phyloP scores from a whole-genome alignment of 1,140 invertebrate species.

The Drosophila cardini region DNA sequence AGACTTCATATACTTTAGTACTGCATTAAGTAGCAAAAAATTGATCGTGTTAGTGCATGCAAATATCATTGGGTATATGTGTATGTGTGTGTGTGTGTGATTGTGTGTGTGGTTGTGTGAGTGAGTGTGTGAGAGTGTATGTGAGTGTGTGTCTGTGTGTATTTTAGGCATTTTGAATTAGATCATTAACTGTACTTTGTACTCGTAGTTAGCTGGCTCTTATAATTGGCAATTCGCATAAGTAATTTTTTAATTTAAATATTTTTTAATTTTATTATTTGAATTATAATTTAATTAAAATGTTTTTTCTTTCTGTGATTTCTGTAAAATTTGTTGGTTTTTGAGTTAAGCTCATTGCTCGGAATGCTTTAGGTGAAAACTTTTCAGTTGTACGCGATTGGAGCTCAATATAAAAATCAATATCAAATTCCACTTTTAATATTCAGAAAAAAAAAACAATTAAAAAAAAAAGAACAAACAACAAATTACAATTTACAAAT shows the following conservation, averaged over 20 bases:
- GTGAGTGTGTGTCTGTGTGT: conserved; percentile 5
- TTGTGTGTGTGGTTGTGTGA: conserved; percentile 28
- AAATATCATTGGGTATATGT: conserved; percentile 17
- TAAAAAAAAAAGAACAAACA: conserved; percentile 2
- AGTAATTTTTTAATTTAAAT: conserved; percentile 18
- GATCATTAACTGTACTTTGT: conserved; percentile 25
- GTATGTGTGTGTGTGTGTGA: conserved; percentile 7
- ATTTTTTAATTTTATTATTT: conserved; percentile 22
- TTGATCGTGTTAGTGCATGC: conserved; percentile 37
- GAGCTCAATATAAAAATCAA: conserved; percentile 43
- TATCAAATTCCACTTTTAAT: conserved; percentile 26
- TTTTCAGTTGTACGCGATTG: conserved; percentile 54
- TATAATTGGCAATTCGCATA: conserved; percentile 56
- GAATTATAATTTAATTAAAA: conserved; percentile 23
- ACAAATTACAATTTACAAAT: conserved; percentile 40
- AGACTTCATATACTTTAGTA: neutral
- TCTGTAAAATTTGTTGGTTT: conserved; percentile 36
- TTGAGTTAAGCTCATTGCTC: conserved; percentile 76
- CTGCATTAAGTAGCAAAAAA: conserved; percentile 14
- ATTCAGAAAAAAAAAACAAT: conserved; percentile 5
- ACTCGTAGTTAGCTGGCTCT: conserved; percentile 56
- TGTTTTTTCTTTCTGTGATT: conserved; percentile 31
- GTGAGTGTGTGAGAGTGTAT: neutral
- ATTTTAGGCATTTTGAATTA: conserved; percentile 21
- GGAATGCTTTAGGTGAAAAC: conserved; percentile 81